Evolutionary conservation across 2,113 vertebrate genomes (phyloP), one percentile per base, ranked within the genome.

Genomic region (Azemiops feae): DNA sequence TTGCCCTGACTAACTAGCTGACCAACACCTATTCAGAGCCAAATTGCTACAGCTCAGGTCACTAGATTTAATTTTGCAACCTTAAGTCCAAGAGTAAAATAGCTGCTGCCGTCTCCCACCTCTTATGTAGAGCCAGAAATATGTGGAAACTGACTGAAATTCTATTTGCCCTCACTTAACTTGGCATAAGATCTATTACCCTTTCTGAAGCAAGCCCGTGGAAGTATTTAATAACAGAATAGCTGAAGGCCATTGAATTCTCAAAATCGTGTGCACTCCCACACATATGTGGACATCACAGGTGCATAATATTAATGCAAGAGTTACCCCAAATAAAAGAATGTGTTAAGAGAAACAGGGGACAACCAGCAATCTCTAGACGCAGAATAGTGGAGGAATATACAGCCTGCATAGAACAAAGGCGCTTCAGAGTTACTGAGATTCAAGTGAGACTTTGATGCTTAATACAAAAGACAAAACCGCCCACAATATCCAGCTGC

Each of bases 71-170:
- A 89, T 89, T 53, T 30, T 34, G 2, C 52, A 34, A 58, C 88
- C 18, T 85, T 53, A 89, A 89, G 23, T 47, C 52, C 53, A 89
- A 58, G 54, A 64, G 57, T 69, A 39, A 50, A 64, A 88, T 50
- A 47, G 27, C 81, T 88, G 25, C 39, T 18, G 22, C 58, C 4
- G 4, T 87, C 64, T 74, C 58, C 92, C 92, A 57, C 87, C 64
- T 92, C 87, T 81, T 54, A 89, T 81, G 43, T 30, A 55, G 39
- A 89, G 60, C 39, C 87, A 89, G 87, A 81, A 85, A n/a, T 92
- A 81, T 92, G 69, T 92, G 92, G 64, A 81, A 92, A 89, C 52
- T 81, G 64, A 50, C 52, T 89, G 39, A 89, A 89, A 89, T 92
- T 43, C 69, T 89, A 85, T 85, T 92, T 92, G 88, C 92, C 34